Evolutionary conservation across 2,797 vertebrate species (phyloP), one percentile per base, ranked within the genome.

Genomic region (Pseudotriccus pelzelni): DNA sequence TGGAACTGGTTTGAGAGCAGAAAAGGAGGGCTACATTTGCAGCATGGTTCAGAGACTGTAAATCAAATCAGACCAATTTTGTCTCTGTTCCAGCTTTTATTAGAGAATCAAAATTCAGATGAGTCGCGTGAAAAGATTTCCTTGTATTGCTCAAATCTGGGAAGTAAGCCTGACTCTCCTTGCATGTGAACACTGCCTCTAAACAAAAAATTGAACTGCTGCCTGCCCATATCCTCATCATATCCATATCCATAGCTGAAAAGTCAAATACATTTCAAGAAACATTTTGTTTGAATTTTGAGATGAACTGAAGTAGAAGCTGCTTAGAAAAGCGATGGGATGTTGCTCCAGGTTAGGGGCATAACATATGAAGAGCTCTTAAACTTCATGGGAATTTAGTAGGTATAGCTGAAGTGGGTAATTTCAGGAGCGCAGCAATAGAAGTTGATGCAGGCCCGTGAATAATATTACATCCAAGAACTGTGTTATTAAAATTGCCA

Each of bases 31-130:
- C 59, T 92, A 36, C 15, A 16, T 93, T 84, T 93, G 52, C 12
- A 14, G 32, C 69, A 60, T 39, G 77, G 66, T 92, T 96, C 66
- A 84, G 68, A 89, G 79, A 80, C 66, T 67, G 37, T 85, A 91
- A 96, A 95, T 97, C 88, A 95, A 93, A 95, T 95, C 92, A 92
- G 66, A 84, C 43, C 84, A 92, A 91, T 95, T 93, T 96, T 86
- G 55, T 96, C 62, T 92, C 79, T 56, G 47, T 95, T 96, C 63
- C 82, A 62, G 34, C 47, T 86, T 80, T 93, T 96, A 94, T 96
- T 93, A 95, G 74, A 84, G 63, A 88, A 95, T 96, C 92, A 92
- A 91, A 94, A 97, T 96, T 94, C 94, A 95, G 66, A 95, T 92
- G 93, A 93, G 75, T 75, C 58, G 89, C 77, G 60, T 59, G 60